Conservation (phyloP, 2,797 vertebrate species). For the Esox masquinongy region DNA sequence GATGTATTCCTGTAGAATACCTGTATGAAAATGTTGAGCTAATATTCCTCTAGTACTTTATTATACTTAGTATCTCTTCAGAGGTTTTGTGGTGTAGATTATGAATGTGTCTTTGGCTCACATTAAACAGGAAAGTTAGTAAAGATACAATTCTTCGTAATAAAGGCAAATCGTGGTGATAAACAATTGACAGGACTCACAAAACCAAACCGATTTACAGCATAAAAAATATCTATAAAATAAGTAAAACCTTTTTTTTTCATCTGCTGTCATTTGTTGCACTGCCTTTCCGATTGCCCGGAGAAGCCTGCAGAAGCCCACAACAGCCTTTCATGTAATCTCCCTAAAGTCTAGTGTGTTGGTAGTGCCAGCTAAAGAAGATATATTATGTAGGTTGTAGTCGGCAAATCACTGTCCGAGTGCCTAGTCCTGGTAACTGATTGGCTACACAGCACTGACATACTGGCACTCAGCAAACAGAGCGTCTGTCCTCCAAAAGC, state of each 20-base stretch:
- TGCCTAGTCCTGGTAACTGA: neutral
- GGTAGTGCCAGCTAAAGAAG: conserved; percentile 3
- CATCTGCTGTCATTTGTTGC: conserved; percentile 30
- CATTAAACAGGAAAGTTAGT: conserved; percentile 63
- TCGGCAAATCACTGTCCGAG: conserved; percentile 13
- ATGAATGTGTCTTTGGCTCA: conserved; percentile 77
- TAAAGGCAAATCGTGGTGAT: conserved; percentile 74
- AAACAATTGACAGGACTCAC: conserved; percentile 43
- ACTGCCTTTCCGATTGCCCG: conserved; percentile 48
- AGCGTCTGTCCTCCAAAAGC: conserved; percentile 10
- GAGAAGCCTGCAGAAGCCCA: conserved; percentile 46
- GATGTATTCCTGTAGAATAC: too few species aligned
- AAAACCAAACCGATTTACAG: conserved; percentile 39
- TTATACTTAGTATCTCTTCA: neutral
- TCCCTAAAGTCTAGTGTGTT: conserved; percentile 24
- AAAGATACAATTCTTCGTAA: conserved; percentile 53
- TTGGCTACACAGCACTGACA: neutral
- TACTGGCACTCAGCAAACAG: neutral
- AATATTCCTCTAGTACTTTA: too few species aligned
- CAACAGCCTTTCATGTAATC: conserved; percentile 18
- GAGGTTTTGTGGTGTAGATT: conserved; percentile 53
- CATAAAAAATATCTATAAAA: conserved; percentile 20
- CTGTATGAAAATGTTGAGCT: too few species aligned
- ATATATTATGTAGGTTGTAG: conserved; percentile 15
- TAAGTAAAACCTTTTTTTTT: too few species aligned